phyloP scores from a whole-genome alignment of 1,140 invertebrate genomes.

The Drosophila equinoxialis region DNA sequence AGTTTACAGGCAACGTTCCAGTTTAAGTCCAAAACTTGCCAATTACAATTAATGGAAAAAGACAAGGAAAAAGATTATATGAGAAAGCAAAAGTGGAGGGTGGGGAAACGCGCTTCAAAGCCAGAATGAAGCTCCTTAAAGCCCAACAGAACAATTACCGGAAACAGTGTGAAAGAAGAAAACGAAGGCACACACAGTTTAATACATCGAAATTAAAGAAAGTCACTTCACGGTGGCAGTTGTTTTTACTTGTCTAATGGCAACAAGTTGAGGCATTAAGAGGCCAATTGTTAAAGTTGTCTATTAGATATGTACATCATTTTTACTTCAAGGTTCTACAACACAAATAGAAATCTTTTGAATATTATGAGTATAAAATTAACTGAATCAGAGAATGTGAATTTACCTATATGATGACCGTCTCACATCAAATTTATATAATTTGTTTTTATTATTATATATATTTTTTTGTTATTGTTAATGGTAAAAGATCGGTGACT shows the following conservation, averaged over 20 bases:
- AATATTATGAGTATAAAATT: no score
- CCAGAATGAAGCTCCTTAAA: no score
- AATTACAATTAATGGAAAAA: slow-evolving; percentile 76
- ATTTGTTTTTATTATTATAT: no score
- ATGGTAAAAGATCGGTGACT: not conserved
- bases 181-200: slow-evolving; percentile 54
- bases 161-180: not conserved
- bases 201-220: slow-evolving; percentile 31
- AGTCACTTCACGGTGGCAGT: not conserved
- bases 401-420: no score
- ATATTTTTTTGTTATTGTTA: no score
- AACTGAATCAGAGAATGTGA: no score
- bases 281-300: slow-evolving; percentile 47
- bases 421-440: no score
- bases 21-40: slow-evolving; percentile 49
- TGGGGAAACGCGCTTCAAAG: slow-evolving; percentile 16
- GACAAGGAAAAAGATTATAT: not conserved
- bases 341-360: no score
- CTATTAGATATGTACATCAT: slow-evolving; percentile 4
- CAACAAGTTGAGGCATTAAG: slow-evolving; percentile 67
- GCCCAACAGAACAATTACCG: no score
- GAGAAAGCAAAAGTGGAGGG: not conserved
- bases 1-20: slow-evolving; percentile 25
- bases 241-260: slow-evolving; percentile 35
- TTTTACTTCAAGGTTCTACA: no score